Conservation (phyloP, 2,888 invertebrate genomes). For the Drosophila mercatorum region DNA sequence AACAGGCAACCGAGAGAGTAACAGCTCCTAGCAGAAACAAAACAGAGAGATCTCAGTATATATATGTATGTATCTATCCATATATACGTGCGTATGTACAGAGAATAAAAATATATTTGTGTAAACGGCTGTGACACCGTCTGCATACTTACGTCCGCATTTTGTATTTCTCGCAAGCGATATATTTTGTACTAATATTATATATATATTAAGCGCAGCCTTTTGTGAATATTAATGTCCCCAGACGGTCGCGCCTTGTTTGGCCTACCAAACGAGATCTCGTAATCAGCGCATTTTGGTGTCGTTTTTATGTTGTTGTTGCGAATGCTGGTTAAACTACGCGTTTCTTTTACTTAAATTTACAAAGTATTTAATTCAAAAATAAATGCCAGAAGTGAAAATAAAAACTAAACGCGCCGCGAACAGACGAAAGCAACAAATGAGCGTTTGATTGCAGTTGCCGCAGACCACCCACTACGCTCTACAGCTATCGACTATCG, state of each 20-base stretch:
- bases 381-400: slow-evolving; percentile 32
- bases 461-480: slow-evolving; percentile 59
- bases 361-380: slow-evolving; percentile 42
- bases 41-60: slow-evolving; percentile 22
- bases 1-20: slow-evolving; percentile 23
- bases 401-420: slow-evolving; percentile 50
- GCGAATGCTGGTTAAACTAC: not conserved
- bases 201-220: slow-evolving; percentile 53
- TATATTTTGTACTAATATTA: slow-evolving; percentile 29
- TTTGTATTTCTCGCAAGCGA: slow-evolving; percentile 26
- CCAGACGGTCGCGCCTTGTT: slow-evolving; percentile 53
- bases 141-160: slow-evolving; percentile 63
- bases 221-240: slow-evolving; percentile 66
- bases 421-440: slow-evolving; percentile 51
- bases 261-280: slow-evolving; percentile 26
- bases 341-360: not conserved
- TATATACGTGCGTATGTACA: not conserved
- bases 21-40: slow-evolving; percentile 22
- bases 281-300: slow-evolving; percentile 50
- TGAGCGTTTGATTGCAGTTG: slow-evolving; percentile 47
- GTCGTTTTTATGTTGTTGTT: slow-evolving; percentile 5
- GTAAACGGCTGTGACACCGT: slow-evolving; percentile 13
- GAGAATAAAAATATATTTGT: not conserved
- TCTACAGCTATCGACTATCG: slow-evolving; percentile 32
- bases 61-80: slow-evolving; percentile 6